These are phyloP conservation scores for Scomber scombrus DNA, from an alignment of 2,113 vertebrate species.

Conservation along the genomic window DNA sequence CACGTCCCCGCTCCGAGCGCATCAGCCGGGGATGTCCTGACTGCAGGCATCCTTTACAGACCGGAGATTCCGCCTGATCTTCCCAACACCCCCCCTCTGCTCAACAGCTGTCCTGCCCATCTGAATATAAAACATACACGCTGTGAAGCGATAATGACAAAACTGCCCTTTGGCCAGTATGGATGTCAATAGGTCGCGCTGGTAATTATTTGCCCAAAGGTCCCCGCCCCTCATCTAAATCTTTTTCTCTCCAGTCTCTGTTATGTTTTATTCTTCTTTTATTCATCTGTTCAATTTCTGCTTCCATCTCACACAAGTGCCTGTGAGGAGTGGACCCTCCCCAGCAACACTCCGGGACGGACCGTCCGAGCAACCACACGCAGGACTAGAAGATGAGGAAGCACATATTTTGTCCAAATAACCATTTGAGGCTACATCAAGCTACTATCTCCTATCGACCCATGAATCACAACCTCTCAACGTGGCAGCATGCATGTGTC, in stretches of 20 bases:
- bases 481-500: constrained; percentile 29
- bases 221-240: background rate
- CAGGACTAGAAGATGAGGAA: background rate
- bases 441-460: background rate
- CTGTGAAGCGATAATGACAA: background rate
- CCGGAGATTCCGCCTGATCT: background rate
- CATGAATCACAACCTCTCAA: constrained; percentile 19
- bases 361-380: background rate
- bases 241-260: background rate
- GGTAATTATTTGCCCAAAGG: constrained; percentile 25
- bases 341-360: constrained; percentile 23
- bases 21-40: constrained; percentile 35
- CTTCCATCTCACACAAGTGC: background rate
- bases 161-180: background rate
- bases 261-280: background rate
- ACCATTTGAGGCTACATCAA: background rate
- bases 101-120: constrained; percentile 45
- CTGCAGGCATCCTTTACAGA: background rate
- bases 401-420: background rate
- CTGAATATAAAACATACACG: background rate
- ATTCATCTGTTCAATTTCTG: background rate
- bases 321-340: constrained; percentile 4
- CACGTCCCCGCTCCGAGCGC: constrained; percentile 34
- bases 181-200: background rate
- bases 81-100: background rate